Base-by-base conservation (phyloP, 2,797 vertebrate species). In the Chelidonichthys spinosus region DNA sequence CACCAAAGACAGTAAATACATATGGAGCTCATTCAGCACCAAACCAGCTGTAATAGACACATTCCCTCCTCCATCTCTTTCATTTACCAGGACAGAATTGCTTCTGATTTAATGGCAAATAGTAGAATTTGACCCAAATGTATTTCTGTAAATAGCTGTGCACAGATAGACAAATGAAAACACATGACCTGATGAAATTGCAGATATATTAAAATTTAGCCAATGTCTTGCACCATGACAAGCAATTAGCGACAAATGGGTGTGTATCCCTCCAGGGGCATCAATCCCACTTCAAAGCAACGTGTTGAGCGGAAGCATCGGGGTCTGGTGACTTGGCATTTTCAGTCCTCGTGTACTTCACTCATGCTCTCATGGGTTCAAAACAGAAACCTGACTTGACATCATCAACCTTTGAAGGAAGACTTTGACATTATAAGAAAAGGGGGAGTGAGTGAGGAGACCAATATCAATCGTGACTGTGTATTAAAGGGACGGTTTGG, bases 21-120 rank as follows among this genome's bases (percentile, higher is more conserved):
- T 79, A 81, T 85, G 73, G 84, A 87, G 86, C 87, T 87, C 89
- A 84, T 89, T 91, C 86, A 79, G 79, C 73, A 69, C 63, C 79
- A 78, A 87, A 88, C 69, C 85, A 79, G 85, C 89, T 71, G 83
- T 89, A 90, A 90, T 87, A 77, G 82, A 85, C 87, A 87, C 85
- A 71, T 85, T 81, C 74, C 74, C 81, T 77, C 72, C 81, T 81
- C 84, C 85, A 18, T 90, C 79, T 85, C 85, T 83, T 86, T 89
- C 87, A 88, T 90, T 92, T 88, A 67, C 72, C 59, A 4, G 15
- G 7, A 61, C 82, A 74, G 85, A 89, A 90, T 89, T 86, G 87
- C 79, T 70, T 85, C 73, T 74, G 79, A 89, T 86, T 89, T 90
- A 85, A 90, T 75, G 70, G 85, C 72, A 86, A 92, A 92, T 81